Base-by-base conservation (phyloP, 1,140 invertebrate genomes). In the Berghia stephanieae region DNA sequence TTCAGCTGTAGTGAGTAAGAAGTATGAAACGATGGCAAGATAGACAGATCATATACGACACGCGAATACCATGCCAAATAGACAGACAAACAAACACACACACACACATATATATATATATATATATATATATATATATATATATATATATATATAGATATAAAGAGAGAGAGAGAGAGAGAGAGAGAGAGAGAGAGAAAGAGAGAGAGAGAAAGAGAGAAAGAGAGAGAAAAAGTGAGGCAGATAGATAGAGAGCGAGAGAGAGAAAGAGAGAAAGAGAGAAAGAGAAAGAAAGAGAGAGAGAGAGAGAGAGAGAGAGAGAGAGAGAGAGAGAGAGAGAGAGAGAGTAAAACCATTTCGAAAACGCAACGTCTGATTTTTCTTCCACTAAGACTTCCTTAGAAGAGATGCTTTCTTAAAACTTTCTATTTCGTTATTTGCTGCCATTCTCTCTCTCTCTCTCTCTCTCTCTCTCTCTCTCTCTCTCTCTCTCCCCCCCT, bases 111-210 rank as follows among this genome's bases (percentile, higher is more conserved):
- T n/a, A 60, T n/a, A 60, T 4, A 60, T n/a, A 60, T n/a, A 60
- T n/a, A 60, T n/a, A 60, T n/a, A 60, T n/a, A 60, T n/a, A 60
- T n/a, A 60, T n/a, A 60, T n/a, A 60, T n/a, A n/a, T n/a, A n/a
- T n/a, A n/a, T n/a, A n/a, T n/a, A n/a, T n/a, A n/a, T n/a, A n/a
- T n/a, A n/a, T n/a, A n/a, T n/a, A 49, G 44, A 55, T 27, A 55
- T 27, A 52, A 34, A 31, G 44, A 55, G 44, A 55, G 46, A 55
- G 44, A 69, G 34, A 69, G 38, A 69, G 67, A 69, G 67, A 69
- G 38, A 42, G 72, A 74, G 52, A 74, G 44, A 74, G 46, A 57
- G 38, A 42, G 38, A 60, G 55, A 38, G 6, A 10, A 36, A 34
- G 66, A 68, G 66, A 73, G 66, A 68, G 66, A 10, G 8, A 34